Conservation (phyloP, 2,888 invertebrate species). For the Diachrysia chrysitis region DNA sequence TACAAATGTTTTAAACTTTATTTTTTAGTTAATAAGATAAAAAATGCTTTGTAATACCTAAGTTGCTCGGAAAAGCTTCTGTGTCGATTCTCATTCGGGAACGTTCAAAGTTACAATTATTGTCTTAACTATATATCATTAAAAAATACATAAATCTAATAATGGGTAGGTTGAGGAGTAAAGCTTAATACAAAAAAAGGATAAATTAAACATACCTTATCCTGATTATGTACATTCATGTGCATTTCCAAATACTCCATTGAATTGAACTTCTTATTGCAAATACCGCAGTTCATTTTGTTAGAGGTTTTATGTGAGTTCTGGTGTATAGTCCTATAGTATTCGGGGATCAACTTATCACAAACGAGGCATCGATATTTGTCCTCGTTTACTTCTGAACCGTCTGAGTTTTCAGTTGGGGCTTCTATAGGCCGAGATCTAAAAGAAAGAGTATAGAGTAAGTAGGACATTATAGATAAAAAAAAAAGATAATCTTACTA, state of each 20-base stretch:
- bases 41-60: no score
- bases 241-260: conserved; percentile 92
- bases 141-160: no score
- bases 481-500: no score
- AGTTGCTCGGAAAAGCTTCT: no score
- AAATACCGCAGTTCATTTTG: conserved; percentile 90
- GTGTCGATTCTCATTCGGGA: no score
- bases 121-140: no score
- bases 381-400: conserved; percentile 62
- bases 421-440: conserved; percentile 82
- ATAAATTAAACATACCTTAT: conserved; percentile 76
- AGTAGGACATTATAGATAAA: no score
- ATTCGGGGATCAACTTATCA: conserved; percentile 81
- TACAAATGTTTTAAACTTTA: no score
- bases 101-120: no score
- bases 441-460: conserved; percentile 7
- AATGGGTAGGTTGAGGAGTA: no score
- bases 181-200: no score
- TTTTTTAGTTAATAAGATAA: no score
- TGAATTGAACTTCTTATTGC: conserved; percentile 92
- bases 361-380: conserved; percentile 88
- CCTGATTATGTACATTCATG: conserved; percentile 91
- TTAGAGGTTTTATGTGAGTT: conserved; percentile 91
- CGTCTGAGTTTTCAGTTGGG: conserved; percentile 79
- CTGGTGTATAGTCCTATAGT: conserved; percentile 90